Percentiles rank a stretch among this genome's conserved stretches.
Evolutionary conservation across 2,113 vertebrate species (phyloP).

Genomic region (Mustela lutreola): DNA sequence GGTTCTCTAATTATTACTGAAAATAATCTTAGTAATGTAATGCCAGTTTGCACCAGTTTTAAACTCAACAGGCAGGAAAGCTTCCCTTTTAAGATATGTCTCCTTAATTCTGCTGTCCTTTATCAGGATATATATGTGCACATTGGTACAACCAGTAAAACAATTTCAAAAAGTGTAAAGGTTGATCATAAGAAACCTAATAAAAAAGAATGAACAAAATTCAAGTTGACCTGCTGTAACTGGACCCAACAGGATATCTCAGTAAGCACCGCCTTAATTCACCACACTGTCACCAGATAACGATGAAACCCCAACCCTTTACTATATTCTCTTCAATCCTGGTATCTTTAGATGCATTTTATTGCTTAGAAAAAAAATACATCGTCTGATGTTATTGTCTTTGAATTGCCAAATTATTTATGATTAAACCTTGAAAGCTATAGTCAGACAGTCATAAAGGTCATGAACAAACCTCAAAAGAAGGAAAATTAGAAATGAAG

Average conservation of each 20-base stretch:
- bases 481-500: neutral
- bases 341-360: neutral
- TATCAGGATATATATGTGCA: neutral
- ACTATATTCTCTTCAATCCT: neutral
- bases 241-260: neutral
- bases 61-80: neutral
- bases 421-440: constrained; percentile 23
- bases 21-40: neutral
- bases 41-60: neutral
- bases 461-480: neutral
- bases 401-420: constrained; percentile 63
- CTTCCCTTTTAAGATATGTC: neutral
- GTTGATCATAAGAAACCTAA: neutral
- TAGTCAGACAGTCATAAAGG: neutral
- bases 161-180: neutral
- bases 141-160: neutral
- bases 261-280: neutral
- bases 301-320: neutral
- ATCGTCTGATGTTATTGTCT: neutral
- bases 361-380: constrained; percentile 19
- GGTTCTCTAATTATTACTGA: neutral
- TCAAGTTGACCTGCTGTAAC: neutral
- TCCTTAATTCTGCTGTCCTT: neutral
- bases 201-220: neutral
- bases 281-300: neutral